Base-by-base conservation (phyloP, 1,140 invertebrate species). In the Plodia interpunctella region DNA sequence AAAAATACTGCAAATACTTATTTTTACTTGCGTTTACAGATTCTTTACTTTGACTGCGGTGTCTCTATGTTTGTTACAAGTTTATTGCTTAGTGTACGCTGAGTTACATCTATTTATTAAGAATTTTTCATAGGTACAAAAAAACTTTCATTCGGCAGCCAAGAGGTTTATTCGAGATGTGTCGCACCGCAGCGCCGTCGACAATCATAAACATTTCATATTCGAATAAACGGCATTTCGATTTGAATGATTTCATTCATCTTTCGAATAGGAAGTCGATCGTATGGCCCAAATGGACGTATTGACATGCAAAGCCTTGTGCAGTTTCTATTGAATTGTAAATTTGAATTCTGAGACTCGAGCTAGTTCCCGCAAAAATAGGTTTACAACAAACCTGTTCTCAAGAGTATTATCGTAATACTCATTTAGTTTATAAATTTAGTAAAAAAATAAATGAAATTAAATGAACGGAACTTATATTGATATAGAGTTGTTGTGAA, bases 251-350 rank as follows among this genome's bases (percentile, higher is more conserved):
- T 86, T 83, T 80, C 78, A 83, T 86, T 83, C 76, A 76, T 83
- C 77, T 81, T 78, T 84, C 73, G 78, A 84, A 83, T 81, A 74
- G 72, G 70, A 78, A 82, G 76, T 81, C 77, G 78, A 80, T 87
- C 78, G 73, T 75, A 76, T 84, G 78, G 74, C 67, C 68, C 70
- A 87, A 83, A 83, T 79, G 76, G 78, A 83, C 80, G 81, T 80
- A 87, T 84, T 84, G 81, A 74, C 80, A 84, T 87, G 81, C 81
- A 83, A 87, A 87, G 81, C 81, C 81, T 83, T 83, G 77, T 80
- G 80, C 80, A 79, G 78, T 80, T 77, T 76, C 80, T 78, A 87
- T 87, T 84, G 83, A 87, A 87, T 87, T 87, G 83, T 82, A 87
- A 84, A 84, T 83, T 78, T 78, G 64, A 75, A 63, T 67, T 64